Evolutionary conservation across 2,888 invertebrate species (phyloP).

Genomic region (Himalopsyche tibetana): DNA sequence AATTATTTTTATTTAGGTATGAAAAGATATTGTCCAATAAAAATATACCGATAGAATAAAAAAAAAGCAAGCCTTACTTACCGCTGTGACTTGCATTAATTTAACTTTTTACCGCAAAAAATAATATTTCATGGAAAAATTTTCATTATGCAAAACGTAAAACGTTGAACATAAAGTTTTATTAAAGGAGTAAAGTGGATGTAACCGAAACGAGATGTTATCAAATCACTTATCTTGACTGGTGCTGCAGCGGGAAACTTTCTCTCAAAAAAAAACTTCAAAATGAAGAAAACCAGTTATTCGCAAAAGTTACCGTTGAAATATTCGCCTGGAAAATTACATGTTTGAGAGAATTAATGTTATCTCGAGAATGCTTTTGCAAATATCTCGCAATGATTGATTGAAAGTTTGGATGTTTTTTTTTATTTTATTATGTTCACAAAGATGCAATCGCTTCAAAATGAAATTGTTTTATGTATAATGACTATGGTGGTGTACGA

Average conservation of each 20-base stretch:
- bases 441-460: background rate
- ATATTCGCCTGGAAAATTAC: background rate
- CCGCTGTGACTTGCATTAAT: too few relatives aligned
- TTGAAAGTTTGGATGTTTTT: background rate
- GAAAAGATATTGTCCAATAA: too few relatives aligned
- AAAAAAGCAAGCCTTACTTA: too few relatives aligned
- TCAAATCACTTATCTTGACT: background rate
- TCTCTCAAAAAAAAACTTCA: background rate
- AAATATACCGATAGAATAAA: too few relatives aligned
- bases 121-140: background rate
- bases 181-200: constrained; percentile 31
- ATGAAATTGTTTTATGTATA: background rate
- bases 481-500: too few relatives aligned
- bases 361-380: too few relatives aligned
- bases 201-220: background rate
- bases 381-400: constrained; percentile 8
- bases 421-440: too few relatives aligned
- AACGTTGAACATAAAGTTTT: background rate
- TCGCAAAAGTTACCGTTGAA: background rate
- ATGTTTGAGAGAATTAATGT: background rate
- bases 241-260: background rate
- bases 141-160: constrained; percentile 5
- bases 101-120: too few relatives aligned
- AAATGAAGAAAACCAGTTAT: constrained; percentile 2
- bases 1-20: too few relatives aligned